phyloP scores from a whole-genome alignment of 2,888 invertebrate species.

The Colostygia pectinataria region DNA sequence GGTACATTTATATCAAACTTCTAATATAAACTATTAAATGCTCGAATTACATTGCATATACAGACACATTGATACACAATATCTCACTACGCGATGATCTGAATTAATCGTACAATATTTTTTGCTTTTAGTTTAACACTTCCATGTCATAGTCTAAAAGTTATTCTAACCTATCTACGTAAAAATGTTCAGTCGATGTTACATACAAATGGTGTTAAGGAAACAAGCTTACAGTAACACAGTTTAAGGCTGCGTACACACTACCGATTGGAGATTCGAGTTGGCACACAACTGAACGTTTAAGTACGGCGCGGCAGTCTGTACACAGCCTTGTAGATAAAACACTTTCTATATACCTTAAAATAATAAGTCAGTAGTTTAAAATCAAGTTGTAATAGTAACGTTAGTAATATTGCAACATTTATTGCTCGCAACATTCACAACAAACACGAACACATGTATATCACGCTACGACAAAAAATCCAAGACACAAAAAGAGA shows the following conservation, averaged over 20 bases:
- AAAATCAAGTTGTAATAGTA: slow-evolving; percentile 38
- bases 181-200: slow-evolving; percentile 82
- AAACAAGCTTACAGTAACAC: slow-evolving; percentile 56
- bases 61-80: slow-evolving; percentile 62
- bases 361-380: slow-evolving; percentile 51
- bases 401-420: slow-evolving; percentile 63
- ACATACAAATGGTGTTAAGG: slow-evolving; percentile 77
- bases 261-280: slow-evolving; percentile 43
- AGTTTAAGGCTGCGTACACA: slow-evolving; percentile 44
- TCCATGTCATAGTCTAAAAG: slow-evolving; percentile 31
- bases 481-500: slow-evolving; percentile 21
- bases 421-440: slow-evolving; percentile 64
- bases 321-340: slow-evolving; percentile 48
- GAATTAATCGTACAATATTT: slow-evolving; percentile 40
- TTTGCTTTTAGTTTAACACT: slow-evolving; percentile 45
- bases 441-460: slow-evolving; percentile 61
- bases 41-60: slow-evolving; percentile 67
- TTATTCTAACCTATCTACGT: slow-evolving; percentile 69
- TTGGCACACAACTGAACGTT: slow-evolving; percentile 35
- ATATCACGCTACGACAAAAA: slow-evolving; percentile 21
- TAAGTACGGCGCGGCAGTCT: slow-evolving; percentile 51
- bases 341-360: slow-evolving; percentile 44
- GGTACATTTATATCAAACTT: slow-evolving; percentile 57
- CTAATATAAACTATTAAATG: slow-evolving; percentile 75
- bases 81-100: slow-evolving; percentile 65